These are phyloP conservation scores for Augiades crinisus DNA, from an alignment of 2,888 invertebrate species.

Conservation along the genomic window DNA sequence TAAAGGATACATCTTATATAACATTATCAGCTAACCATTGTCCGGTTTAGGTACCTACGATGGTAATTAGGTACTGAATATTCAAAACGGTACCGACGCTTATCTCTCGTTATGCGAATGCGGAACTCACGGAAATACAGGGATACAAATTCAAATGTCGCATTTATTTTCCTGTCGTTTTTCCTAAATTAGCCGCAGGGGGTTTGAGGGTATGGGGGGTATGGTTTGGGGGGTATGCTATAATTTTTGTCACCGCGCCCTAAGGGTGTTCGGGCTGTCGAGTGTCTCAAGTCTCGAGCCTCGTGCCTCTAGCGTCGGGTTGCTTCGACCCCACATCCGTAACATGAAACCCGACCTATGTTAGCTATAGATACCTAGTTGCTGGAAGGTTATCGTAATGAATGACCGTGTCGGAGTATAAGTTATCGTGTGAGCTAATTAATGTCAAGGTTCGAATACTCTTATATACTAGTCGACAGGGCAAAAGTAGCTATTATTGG, in stretches of 20 bases:
- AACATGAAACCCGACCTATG: slow-evolving; percentile 25
- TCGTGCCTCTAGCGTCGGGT: slow-evolving; percentile 32
- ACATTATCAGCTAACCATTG: too few relatives aligned
- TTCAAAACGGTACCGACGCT: neutral
- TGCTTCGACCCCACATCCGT: slow-evolving; percentile 28
- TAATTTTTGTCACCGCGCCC: slow-evolving; percentile 46
- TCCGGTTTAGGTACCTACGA: too few relatives aligned
- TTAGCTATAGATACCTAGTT: slow-evolving; percentile 2
- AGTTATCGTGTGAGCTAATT: slow-evolving; percentile 21
- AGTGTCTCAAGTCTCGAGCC: neutral
- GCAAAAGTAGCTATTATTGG: neutral
- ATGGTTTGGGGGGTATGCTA: slow-evolving; percentile 34
- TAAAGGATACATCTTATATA: too few relatives aligned
- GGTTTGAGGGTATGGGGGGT: slow-evolving; percentile 15
- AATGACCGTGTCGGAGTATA: slow-evolving; percentile 21
- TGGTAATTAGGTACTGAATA: too few relatives aligned
- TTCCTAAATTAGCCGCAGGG: slow-evolving; percentile 43
- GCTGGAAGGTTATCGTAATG: slow-evolving; percentile 22
- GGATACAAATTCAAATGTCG: slow-evolving; percentile 36
- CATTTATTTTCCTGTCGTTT: slow-evolving; percentile 43
- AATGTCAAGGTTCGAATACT: slow-evolving; percentile 15
- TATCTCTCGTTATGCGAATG: neutral
- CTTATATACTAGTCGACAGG: neutral
- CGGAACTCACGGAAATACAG: slow-evolving; percentile 29
- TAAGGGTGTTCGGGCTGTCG: slow-evolving; percentile 11